Percentiles rank a stretch among this genome's conserved stretches.
These are phyloP conservation scores for Romanogobio albipinnatus DNA, from an alignment of 2,113 vertebrate genomes.

Conservation along the genomic window DNA sequence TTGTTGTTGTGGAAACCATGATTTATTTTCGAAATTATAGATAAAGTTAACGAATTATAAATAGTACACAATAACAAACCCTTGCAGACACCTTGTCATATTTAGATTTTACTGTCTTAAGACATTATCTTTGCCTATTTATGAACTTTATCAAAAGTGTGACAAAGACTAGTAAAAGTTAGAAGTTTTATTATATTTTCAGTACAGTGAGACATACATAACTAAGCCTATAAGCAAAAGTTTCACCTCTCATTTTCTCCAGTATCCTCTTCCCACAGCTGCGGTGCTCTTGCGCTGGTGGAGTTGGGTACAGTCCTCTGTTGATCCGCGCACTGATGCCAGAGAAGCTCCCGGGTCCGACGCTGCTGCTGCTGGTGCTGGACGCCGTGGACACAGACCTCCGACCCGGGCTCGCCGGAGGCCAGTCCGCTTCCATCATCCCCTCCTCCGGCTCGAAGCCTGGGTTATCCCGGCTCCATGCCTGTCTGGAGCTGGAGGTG, in stretches of 20 bases:
- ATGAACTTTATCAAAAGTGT: neutral
- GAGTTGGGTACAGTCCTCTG: slow-evolving; percentile 72
- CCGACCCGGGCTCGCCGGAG: slow-evolving; percentile 77
- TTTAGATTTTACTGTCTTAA: neutral
- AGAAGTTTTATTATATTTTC: neutral
- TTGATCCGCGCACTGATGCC: slow-evolving; percentile 68
- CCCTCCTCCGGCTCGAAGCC: slow-evolving; percentile 91
- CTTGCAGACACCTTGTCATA: neutral
- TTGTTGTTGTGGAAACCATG: no score
- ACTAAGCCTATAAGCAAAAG: neutral
- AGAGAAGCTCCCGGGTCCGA: slow-evolving; percentile 71
- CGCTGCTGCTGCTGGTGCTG: slow-evolving; percentile 74
- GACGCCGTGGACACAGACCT: slow-evolving; percentile 80
- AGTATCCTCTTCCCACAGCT: slow-evolving; percentile 78
- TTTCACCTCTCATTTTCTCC: slow-evolving; percentile 72
- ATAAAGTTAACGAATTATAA: neutral
- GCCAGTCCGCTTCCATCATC: slow-evolving; percentile 85
- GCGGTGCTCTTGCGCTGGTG: slow-evolving; percentile 71
- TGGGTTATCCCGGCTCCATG: slow-evolving; percentile 94
- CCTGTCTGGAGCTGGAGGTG: slow-evolving; percentile 85
- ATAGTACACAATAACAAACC: no score
- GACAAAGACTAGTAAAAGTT: neutral
- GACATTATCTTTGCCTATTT: neutral
- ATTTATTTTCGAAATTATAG: no score
- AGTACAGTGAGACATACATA: neutral